These are phyloP conservation scores for Thelaira solivaga DNA, from an alignment of 2,888 invertebrate genomes.

Conservation along the genomic window DNA sequence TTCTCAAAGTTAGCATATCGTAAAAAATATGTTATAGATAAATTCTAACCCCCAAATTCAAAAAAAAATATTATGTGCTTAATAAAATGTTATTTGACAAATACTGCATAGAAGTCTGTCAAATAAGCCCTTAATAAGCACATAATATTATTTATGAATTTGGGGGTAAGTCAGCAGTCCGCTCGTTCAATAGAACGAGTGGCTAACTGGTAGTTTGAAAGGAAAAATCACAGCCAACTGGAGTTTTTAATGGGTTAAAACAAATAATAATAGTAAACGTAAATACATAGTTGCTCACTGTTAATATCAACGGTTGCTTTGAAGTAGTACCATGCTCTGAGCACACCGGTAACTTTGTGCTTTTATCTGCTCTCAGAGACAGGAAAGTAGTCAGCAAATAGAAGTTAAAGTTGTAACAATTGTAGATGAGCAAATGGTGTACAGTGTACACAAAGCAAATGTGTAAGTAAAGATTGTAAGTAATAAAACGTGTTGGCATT, in stretches of 20 bases:
- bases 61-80: too few relatives aligned
- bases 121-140: too few relatives aligned
- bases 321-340: neutral
- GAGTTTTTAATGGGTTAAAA: constrained; percentile 16
- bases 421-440: constrained; percentile 8
- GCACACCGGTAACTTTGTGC: neutral
- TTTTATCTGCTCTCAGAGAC: constrained; percentile 16
- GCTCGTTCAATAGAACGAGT: too few relatives aligned
- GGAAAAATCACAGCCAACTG: too few relatives aligned
- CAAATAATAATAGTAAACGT: neutral
- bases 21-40: too few relatives aligned
- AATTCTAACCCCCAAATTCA: too few relatives aligned
- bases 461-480: constrained; percentile 29
- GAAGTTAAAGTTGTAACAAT: constrained; percentile 13
- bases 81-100: too few relatives aligned
- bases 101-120: too few relatives aligned
- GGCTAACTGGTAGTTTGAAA: too few relatives aligned
- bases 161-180: too few relatives aligned
- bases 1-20: too few relatives aligned
- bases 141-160: too few relatives aligned
- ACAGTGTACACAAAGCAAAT: neutral
- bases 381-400: neutral
- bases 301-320: constrained; percentile 1
- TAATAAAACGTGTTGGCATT: constrained; percentile 62
- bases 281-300: neutral